Evolutionary conservation across 2,113 vertebrate species (phyloP), one percentile per base, ranked within the genome.

Genomic region (Hystrix cristata): DNA sequence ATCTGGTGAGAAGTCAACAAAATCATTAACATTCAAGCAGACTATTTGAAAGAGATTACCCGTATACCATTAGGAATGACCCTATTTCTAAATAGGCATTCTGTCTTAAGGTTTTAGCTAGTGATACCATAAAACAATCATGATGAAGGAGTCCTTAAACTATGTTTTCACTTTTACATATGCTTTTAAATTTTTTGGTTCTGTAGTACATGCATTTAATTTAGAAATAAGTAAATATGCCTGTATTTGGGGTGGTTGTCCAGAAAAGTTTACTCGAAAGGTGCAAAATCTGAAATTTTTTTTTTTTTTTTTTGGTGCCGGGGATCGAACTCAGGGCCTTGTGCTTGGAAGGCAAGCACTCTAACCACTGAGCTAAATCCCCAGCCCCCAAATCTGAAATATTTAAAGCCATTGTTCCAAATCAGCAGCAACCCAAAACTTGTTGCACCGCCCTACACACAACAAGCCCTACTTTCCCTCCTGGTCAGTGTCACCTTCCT

Each of bases 1-100:
- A 31, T 71, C 57, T 90, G 86, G 87, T 67, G 92, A 96, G 84
- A 96, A 87, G 80, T 91, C 92, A 93, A 78, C 95, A 93, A 93
- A 86, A 89, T 95, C 79, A 82, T 98, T 92, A 91, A 55, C 87
- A 59, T 80, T 59, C 53, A 62, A 19, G n/a, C 43, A 11, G 85
- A 69, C 55, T 62, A 2, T 94, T 94, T 72, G 60, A 80, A 82
- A 87, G 95, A 83, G 72, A 87, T 96, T 96, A 92, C 19, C 51
- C 11, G 57, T 53, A 0, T 84, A 14, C 91, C 78, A 29, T 90
- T 69, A 69, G 62, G 34, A 34, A 48, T 72, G 64, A 87, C 29
- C 65, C 46, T 83, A n/a, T 74, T 23, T 74, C 72, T 95, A 81
- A 88, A 51, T 3, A 85, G 29, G 9, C 90, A 21, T 87, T 59